Conservation (phyloP, 2,113 vertebrate species). For the Chaetops frenatus region DNA sequence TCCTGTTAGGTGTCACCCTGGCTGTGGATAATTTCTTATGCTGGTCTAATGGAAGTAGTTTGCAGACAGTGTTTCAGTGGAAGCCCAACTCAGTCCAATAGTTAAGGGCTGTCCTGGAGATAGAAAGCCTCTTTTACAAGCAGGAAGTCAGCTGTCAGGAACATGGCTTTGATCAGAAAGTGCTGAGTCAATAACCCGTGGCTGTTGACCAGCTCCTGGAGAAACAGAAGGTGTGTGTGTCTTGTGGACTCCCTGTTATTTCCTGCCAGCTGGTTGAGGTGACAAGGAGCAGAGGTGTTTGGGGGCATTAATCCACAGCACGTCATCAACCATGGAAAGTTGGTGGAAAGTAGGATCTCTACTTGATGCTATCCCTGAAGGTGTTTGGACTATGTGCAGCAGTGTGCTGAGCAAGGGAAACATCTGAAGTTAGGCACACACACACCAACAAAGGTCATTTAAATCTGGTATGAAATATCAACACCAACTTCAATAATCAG, state of each 20-base stretch:
- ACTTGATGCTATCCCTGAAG: neutral
- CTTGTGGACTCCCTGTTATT: neutral
- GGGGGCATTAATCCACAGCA: fast-evolving
- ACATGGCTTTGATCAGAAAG: neutral
- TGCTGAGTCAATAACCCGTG: neutral
- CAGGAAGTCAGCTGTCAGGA: neutral
- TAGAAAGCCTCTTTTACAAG: neutral
- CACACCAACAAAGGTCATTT: neutral
- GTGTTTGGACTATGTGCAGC: fast-evolving
- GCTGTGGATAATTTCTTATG: neutral
- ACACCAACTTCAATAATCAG: neutral
- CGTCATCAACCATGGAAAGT: fast-evolving
- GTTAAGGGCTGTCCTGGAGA: neutral
- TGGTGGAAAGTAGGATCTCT: neutral
- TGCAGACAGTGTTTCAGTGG: neutral
- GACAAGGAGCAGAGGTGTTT: neutral
- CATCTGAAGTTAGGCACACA: neutral
- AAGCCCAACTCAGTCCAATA: neutral
- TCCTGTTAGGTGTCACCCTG: neutral
- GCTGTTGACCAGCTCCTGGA: neutral
- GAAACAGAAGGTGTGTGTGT: neutral
- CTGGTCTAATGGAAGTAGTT: neutral
- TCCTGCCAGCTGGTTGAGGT: neutral
- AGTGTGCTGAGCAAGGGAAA: neutral
- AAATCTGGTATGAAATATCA: neutral